Evolutionary conservation across 2,888 invertebrate species (phyloP).

Genomic region (Platypus cylindrus): DNA sequence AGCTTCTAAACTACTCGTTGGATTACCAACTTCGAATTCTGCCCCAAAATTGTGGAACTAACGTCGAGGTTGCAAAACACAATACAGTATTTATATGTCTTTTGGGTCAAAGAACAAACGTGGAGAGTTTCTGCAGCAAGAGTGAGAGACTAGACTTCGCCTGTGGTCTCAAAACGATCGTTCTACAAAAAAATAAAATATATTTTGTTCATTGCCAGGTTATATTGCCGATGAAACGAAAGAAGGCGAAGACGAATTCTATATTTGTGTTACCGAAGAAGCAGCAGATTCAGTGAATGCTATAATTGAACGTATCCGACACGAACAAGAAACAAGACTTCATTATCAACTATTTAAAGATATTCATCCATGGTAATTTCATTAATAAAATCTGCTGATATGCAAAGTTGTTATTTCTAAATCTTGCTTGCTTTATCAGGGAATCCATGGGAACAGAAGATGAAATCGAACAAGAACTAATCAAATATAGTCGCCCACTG

Average conservation of each 20-base stretch:
- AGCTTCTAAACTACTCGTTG: too few species aligned
- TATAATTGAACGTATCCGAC: slow-evolving; percentile 44
- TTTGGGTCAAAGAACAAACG: too few species aligned
- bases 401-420: too few species aligned
- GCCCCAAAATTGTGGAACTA: too few species aligned
- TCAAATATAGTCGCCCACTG: slow-evolving; percentile 42
- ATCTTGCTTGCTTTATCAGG: slow-evolving; percentile 11
- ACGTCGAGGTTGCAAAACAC: too few species aligned
- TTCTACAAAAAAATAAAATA: background rate
- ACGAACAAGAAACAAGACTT: slow-evolving; percentile 34
- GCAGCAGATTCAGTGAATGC: slow-evolving; percentile 40
- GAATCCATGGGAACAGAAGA: slow-evolving; percentile 47
- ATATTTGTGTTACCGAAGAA: slow-evolving; percentile 48
- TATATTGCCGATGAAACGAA: slow-evolving; percentile 51
- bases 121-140: too few species aligned
- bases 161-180: too few species aligned
- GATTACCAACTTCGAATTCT: too few species aligned
- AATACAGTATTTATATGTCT: too few species aligned
- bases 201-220: too few species aligned
- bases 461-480: slow-evolving; percentile 43
- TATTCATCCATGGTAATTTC: slow-evolving; percentile 18
- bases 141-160: too few species aligned
- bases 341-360: slow-evolving; percentile 21
- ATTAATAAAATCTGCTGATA: too few species aligned
- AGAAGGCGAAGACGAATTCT: slow-evolving; percentile 49